Conservation (phyloP, 1,140 invertebrate species). For the Tetragnatha versicolor region DNA sequence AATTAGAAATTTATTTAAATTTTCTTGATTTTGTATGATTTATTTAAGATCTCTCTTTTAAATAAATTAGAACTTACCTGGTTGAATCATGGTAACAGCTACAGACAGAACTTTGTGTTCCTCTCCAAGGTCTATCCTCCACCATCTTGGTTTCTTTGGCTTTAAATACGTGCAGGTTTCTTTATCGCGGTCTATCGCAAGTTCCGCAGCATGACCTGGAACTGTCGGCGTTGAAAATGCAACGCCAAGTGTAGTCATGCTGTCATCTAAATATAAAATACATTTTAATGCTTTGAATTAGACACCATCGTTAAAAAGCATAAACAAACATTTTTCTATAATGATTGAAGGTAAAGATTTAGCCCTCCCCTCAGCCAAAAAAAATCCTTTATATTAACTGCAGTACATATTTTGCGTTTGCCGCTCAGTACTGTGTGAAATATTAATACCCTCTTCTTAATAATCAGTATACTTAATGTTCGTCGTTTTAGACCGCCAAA, state of each 20-base stretch:
- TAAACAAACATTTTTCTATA: too few relatives aligned
- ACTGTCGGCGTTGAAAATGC: conserved; percentile 38
- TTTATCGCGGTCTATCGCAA: conserved; percentile 43
- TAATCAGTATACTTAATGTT: too few relatives aligned
- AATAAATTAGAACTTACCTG: conserved; percentile 11
- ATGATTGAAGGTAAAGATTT: too few relatives aligned
- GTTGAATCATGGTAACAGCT: conserved; percentile 29
- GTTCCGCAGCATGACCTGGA: conserved; percentile 32
- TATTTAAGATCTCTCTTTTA: not conserved
- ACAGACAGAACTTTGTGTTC: conserved; percentile 45
- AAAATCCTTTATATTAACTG: too few relatives aligned
- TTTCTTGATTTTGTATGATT: not conserved
- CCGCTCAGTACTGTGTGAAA: too few relatives aligned
- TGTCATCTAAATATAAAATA: conserved; percentile 35
- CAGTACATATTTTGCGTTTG: too few relatives aligned
- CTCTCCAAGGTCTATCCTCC: conserved; percentile 40
- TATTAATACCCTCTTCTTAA: too few relatives aligned
- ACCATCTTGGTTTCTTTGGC: conserved; percentile 44
- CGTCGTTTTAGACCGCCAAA: too few relatives aligned
- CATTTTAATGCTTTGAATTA: too few relatives aligned
- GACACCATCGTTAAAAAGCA: too few relatives aligned
- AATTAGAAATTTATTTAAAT: not conserved
- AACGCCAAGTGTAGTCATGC: conserved; percentile 43
- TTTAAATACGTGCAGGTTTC: conserved; percentile 40
- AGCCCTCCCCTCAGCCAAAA: too few relatives aligned